Conservation (phyloP, 2,113 vertebrate species). For the Chaenocephalus aceratus region DNA sequence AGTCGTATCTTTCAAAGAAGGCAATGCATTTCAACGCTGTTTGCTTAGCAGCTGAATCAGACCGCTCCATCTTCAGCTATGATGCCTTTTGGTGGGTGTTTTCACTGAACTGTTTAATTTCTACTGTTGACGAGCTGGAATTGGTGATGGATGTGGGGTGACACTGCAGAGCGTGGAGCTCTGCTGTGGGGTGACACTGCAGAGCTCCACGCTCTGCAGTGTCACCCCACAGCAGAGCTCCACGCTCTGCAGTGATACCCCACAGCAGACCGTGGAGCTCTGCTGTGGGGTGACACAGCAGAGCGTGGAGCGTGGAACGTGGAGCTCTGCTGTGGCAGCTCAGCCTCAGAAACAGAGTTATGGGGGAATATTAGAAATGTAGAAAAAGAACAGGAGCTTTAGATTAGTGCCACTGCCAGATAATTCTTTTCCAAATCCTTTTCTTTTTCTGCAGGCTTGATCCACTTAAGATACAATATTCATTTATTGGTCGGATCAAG, state of each 20-base stretch:
- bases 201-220: too few relatives aligned
- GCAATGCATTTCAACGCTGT: not conserved
- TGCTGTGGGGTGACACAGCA: not conserved
- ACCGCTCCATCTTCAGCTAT: constrained; percentile 5
- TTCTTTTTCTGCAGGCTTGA: not conserved
- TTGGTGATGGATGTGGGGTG: not conserved
- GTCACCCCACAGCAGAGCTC: too few relatives aligned
- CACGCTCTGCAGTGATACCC: too few relatives aligned
- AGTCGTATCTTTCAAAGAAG: constrained; percentile 27
- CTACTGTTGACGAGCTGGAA: not conserved
- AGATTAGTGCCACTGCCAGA: not conserved
- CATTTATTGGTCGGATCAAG: too few relatives aligned
- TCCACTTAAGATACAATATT: too few relatives aligned
- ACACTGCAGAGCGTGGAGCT: not conserved
- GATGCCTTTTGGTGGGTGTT: not conserved
- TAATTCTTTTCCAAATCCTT: not conserved
- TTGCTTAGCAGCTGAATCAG: constrained; percentile 9
- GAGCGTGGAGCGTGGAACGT: not conserved
- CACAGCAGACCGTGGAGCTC: not conserved
- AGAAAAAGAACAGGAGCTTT: not conserved
- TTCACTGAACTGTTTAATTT: not conserved
- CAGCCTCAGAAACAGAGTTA: not conserved
- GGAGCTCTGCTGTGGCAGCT: not conserved
- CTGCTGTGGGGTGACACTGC: not conserved
- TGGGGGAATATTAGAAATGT: not conserved